These are phyloP conservation scores for Fistularia tabacaria DNA, from an alignment of 2,797 vertebrate genomes.

Conservation along the genomic window DNA sequence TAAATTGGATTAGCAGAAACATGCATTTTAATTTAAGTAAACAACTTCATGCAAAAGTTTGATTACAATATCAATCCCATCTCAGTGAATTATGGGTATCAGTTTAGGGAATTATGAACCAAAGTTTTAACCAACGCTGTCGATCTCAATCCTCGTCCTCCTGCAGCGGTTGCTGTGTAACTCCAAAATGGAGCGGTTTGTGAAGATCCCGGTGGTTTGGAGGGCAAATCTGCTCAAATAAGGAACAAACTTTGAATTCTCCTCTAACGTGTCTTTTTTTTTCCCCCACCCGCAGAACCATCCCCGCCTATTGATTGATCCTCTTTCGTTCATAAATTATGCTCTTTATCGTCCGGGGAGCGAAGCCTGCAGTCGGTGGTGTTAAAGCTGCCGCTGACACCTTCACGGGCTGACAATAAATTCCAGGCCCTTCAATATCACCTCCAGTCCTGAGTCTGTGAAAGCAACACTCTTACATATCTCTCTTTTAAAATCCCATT, in stretches of 20 bases:
- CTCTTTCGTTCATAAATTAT: conserved; percentile 57
- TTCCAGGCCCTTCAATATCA: conserved; percentile 63
- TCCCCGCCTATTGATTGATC: conserved; percentile 53
- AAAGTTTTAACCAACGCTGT: conserved; percentile 7
- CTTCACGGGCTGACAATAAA: conserved; percentile 58
- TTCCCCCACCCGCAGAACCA: conserved; percentile 57
- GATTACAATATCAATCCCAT: too few species aligned
- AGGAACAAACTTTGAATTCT: conserved; percentile 59
- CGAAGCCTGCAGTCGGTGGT: conserved; percentile 35
- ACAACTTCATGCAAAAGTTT: too few species aligned
- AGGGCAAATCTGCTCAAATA: conserved; percentile 53
- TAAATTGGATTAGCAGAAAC: too few species aligned
- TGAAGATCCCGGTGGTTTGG: conserved; percentile 62
- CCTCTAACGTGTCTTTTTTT: conserved; percentile 33
- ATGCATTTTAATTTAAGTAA: too few species aligned
- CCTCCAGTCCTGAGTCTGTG: conserved; percentile 55
- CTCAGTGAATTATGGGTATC: too few species aligned
- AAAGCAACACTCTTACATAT: conserved; percentile 65
- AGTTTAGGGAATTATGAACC: too few species aligned
- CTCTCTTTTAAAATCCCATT: conserved; percentile 64
- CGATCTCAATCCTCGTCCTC: conserved; percentile 47
- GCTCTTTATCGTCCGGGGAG: conserved; percentile 46
- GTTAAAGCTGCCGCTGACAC: conserved; percentile 51
- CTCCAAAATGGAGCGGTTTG: conserved; percentile 32
- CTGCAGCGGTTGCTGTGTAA: conserved; percentile 30